phyloP scores from a whole-genome alignment of 2,113 vertebrate species.

The Leptosomus discolor region DNA sequence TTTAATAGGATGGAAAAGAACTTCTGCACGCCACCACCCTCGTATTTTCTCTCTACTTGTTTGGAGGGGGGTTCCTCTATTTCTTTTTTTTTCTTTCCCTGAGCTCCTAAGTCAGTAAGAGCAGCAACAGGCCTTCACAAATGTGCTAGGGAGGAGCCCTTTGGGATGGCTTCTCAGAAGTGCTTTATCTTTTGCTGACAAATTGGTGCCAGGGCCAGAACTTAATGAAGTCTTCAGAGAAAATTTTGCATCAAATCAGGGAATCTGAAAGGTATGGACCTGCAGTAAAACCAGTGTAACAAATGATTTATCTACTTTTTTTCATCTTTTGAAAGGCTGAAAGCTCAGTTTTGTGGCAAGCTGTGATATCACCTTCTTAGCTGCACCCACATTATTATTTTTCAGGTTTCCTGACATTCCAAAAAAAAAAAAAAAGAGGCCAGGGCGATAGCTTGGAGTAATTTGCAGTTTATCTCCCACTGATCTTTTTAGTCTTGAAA shows the following conservation, averaged over 20 bases:
- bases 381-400: not conserved
- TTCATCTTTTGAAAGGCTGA: not conserved
- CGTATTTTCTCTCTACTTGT: rapidly evolving
- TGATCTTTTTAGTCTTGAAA: not conserved
- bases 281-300: not conserved
- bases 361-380: not conserved
- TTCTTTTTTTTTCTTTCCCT: not conserved
- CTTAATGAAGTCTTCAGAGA: not conserved
- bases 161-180: not conserved
- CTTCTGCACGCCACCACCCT: not conserved
- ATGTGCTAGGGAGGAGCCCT: not conserved
- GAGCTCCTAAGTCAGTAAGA: not conserved
- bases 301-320: not conserved
- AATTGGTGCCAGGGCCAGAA: not conserved
- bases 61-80: not conserved
- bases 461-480: not conserved
- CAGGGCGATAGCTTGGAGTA: not conserved
- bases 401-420: not conserved
- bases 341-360: not conserved
- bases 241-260: not conserved
- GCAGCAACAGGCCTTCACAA: not conserved
- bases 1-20: not conserved
- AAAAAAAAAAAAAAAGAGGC: not conserved
- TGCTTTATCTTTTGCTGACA: not conserved
- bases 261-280: not conserved